Evolutionary conservation across 2,113 vertebrate species (phyloP).

Genomic region (Rhombomys opimus): DNA sequence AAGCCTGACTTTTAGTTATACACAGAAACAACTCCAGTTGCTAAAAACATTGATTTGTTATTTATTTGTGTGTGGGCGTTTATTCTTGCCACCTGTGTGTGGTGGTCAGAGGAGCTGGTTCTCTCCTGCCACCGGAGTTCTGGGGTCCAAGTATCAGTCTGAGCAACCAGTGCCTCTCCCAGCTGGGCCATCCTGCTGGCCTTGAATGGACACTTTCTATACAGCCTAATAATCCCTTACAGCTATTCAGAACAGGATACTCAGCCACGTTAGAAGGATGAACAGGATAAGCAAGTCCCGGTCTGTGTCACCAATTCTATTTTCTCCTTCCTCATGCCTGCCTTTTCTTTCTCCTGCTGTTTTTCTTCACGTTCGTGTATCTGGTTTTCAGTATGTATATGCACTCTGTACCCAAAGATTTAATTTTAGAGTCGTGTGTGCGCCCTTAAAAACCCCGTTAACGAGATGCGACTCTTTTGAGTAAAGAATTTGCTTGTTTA

Average conservation of each 20-base stretch:
- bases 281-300: not conserved
- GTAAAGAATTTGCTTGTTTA: not conserved
- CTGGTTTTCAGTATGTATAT: not conserved
- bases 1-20: not conserved
- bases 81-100: not conserved
- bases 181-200: not conserved
- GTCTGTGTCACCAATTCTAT: not conserved
- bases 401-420: not conserved
- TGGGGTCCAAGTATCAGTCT: not conserved
- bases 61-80: not conserved
- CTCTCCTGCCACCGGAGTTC: not conserved
- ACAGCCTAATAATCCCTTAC: not conserved
- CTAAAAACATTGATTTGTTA: not conserved
- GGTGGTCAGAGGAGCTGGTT: not conserved
- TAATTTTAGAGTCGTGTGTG: not conserved
- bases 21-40: not conserved
- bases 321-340: not conserved
- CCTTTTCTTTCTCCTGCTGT: not conserved
- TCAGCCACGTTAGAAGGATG: not conserved
- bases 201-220: not conserved
- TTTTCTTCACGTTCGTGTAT: not conserved
- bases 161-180: not conserved
- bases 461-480: not conserved
- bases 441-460: not conserved
- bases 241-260: not conserved